Base-by-base conservation (phyloP, 2,113 vertebrate genomes). In the Lynx canadensis region DNA sequence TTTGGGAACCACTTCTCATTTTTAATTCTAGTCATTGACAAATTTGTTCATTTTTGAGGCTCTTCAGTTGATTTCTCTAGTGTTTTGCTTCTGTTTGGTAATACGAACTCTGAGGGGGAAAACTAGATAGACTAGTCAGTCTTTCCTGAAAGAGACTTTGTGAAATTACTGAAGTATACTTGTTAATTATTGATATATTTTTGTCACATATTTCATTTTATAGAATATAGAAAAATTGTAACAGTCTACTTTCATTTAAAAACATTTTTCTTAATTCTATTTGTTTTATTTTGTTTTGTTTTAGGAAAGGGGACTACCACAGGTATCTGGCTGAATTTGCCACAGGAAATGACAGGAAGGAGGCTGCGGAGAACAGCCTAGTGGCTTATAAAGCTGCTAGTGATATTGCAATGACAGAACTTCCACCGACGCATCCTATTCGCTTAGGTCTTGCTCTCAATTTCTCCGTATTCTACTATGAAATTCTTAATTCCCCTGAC, bases 381-480 rank as follows among this genome's bases (percentile, higher is more conserved):
- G 99, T 99, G 98, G 99, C 99, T 97, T 99, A 99, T 78, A 99
- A 99, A 99, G 99, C 99, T 98, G 99, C 99, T 98, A 99, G 99
- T 95, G 99, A 99, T 98, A 99, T 99, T 93, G 99, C 99, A 98
- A 99, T 99, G 99, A 99, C 99, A 97, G 99, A 99, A 99, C 99
- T 99, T 98, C 99, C 99, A 5, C 99, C 99, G 96, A 99, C 99
- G 79, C 99, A 99, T 98, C 99, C 99, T 33, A 99, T 99, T 98
- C 99, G 99, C 97, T 99, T 99, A 98, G 99, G 99, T 98, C 99
- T 99, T 57, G 99, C 99, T 97, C 99, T 99, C 98, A 99, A 99
- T 98, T 99, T 99, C 99, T 99, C 99, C 5, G 99, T 99, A 99
- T 99, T 99, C 99, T 99, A 99, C 98, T 99, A 99, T 97, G 99